phyloP scores from a whole-genome alignment of 2,797 vertebrate species.

The Saxicola maurus region DNA sequence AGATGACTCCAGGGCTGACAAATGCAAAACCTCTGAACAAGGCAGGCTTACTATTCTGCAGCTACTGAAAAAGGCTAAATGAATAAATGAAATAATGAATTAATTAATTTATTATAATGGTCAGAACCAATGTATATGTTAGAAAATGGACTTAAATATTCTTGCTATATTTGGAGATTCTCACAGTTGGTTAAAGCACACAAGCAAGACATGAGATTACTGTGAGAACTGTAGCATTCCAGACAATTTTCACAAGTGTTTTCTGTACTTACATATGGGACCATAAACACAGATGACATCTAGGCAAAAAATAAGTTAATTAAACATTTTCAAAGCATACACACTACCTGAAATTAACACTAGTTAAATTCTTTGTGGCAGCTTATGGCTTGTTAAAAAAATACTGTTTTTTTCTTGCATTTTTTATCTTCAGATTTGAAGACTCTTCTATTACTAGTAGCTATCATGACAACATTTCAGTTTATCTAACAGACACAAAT shows the following conservation, averaged over 20 bases:
- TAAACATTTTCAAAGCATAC: background rate
- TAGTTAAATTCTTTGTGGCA: background rate
- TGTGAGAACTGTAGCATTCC: background rate
- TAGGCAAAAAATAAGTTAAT: background rate
- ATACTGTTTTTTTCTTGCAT: fast-evolving
- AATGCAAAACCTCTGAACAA: background rate
- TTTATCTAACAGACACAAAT: background rate
- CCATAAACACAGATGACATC: background rate
- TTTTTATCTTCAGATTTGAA: background rate
- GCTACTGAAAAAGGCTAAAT: background rate
- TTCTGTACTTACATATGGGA: background rate
- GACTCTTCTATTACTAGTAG: background rate
- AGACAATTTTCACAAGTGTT: background rate
- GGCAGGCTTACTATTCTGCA: background rate
- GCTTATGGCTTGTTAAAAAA: background rate
- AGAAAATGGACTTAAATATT: background rate
- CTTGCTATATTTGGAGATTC: background rate
- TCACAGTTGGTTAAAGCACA: background rate
- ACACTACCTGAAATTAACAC: background rate
- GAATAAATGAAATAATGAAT: too few relatives aligned
- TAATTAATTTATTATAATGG: background rate
- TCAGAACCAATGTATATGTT: background rate
- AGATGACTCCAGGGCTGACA: background rate
- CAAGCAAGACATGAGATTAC: background rate
- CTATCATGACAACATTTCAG: background rate